Conservation (phyloP, 2,113 vertebrate species). For the Aldabrachelys gigantea region DNA sequence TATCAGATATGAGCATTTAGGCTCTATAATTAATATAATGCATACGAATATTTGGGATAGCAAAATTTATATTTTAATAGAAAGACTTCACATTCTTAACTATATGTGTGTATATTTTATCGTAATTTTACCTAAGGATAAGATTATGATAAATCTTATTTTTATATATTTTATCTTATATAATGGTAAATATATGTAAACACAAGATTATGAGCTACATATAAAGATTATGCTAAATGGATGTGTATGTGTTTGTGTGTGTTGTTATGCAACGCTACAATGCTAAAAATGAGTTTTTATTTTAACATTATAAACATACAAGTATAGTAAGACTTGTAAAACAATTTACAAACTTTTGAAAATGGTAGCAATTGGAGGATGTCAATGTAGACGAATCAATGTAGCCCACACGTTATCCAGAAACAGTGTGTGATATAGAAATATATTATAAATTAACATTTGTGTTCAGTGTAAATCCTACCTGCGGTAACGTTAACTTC, state of each 20-base stretch:
- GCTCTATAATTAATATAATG: background rate
- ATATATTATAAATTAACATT: background rate
- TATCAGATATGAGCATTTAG: background rate
- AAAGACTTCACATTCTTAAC: rapidly evolving
- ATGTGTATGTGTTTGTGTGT: background rate
- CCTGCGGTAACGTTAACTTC: background rate
- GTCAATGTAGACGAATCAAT: background rate
- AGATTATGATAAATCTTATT: background rate
- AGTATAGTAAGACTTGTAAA: background rate
- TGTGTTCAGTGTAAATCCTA: background rate
- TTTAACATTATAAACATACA: background rate
- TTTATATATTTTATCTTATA: background rate
- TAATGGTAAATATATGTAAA: background rate
- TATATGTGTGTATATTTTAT: rapidly evolving
- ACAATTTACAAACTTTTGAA: background rate
- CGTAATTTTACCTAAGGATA: background rate
- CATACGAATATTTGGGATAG: rapidly evolving
- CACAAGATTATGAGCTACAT: background rate
- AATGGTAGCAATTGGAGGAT: background rate
- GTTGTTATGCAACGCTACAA: background rate
- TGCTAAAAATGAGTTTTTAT: background rate
- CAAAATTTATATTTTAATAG: background rate
- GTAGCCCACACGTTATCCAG: background rate
- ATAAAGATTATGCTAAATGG: background rate
- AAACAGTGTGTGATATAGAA: background rate